Percentiles rank a stretch among this genome's conserved stretches.
Conservation (phyloP, 53 echinoderm and acorn worm species). For the Paracentrotus lividus region DNA sequence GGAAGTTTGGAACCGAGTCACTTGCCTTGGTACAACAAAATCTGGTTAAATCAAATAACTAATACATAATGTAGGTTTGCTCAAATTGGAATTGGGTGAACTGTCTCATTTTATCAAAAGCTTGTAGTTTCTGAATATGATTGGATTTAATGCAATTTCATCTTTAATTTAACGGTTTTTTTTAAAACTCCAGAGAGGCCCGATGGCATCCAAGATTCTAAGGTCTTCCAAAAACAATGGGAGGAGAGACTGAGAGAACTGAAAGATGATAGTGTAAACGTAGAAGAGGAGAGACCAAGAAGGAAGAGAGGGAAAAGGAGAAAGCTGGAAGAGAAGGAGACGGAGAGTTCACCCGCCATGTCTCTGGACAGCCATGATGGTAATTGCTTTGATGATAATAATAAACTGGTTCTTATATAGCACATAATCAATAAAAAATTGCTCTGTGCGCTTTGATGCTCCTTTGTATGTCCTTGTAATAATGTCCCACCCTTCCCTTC, state of each 20-base stretch:
- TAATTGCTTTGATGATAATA: too few relatives aligned
- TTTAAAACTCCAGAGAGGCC: conserved; percentile 69
- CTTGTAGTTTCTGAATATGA: too few relatives aligned
- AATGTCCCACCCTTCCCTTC: too few relatives aligned
- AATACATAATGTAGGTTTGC: too few relatives aligned
- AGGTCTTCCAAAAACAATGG: conserved; percentile 83
- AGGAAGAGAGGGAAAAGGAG: conserved; percentile 31
- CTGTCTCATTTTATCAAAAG: background rate
- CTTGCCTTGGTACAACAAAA: too few relatives aligned
- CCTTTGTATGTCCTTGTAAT: too few relatives aligned
- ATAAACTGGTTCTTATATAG: too few relatives aligned
- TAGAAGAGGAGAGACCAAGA: conserved; percentile 12
- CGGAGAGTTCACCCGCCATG: conserved; percentile 25
- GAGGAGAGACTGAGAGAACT: conserved; percentile 72
- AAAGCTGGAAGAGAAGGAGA: conserved; percentile 2
- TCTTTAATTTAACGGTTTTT: background rate
- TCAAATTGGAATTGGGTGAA: background rate
- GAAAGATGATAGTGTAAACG: background rate
- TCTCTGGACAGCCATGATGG: conserved; percentile 52
- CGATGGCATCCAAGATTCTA: conserved; percentile 86
- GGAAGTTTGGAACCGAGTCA: too few relatives aligned
- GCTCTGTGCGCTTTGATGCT: too few relatives aligned
- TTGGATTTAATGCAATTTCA: too few relatives aligned
- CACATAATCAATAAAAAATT: too few relatives aligned
- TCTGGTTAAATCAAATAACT: too few relatives aligned